Evolutionary conservation across 2,113 vertebrate species (phyloP), one percentile per base, ranked within the genome.

Genomic region (Geococcyx californianus): DNA sequence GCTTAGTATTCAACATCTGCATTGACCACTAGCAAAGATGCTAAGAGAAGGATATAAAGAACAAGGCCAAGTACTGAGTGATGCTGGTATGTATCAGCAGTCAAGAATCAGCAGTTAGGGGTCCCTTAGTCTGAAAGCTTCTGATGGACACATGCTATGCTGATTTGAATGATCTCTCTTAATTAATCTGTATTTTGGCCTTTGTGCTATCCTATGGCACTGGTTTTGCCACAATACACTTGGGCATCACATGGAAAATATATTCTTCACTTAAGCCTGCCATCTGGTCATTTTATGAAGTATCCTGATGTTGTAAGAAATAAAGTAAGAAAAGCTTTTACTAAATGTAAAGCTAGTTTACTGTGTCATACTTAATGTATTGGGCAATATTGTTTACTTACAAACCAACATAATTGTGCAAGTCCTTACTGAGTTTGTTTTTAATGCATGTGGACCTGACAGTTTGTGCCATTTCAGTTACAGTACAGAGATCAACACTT

Each of bases 381-480:
- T 66, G 38, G 38, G 3, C 16, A 36, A 25, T 56, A 45, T 31
- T 63, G 11, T 67, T 93, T 82, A 70, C 28, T 83, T 63, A 70
- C 18, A 87, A 63, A 85, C 77, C 42, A 52, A 9, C 25, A 59
- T 42, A 81, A 74, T 52, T 85, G 18, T 80, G 34, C 38, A 67
- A 64, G 73, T 64, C n/a, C 25, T 51, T 36, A 62, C 40, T 89
- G 76, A 80, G 59, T 81, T 88, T 90, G 51, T n/a, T 88, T 94
- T 80, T 90, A 56, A n/a, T 67, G 42, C 49, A 55, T 19, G 31
- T 51, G 56, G 55, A 72, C 73, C 84, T 95, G 63, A 36, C 94
- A 88, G 25, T 80, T 89, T 84, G 66, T 92, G 94, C 76, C 66
- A 84, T 97, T 97, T 96, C 69, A 0, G 69, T 94, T 95, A 90